Base-by-base conservation (phyloP, 2,797 vertebrate species). In the Neostethus bicornis region DNA sequence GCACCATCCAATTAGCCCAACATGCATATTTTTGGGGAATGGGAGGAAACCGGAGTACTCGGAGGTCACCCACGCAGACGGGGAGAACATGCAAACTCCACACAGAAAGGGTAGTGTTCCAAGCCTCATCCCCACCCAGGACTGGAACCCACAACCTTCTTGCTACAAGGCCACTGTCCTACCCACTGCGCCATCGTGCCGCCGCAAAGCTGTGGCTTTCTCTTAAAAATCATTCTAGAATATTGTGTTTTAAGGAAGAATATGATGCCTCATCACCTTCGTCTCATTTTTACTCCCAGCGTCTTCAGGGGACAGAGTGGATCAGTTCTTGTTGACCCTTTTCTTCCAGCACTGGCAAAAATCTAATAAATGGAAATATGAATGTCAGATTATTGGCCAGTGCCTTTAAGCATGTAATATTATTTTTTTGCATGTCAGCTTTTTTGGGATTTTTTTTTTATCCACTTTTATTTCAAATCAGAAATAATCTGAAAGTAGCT, bases 161-260 rank as follows among this genome's bases (percentile, higher is more conserved):
- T n/a, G n/a, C n/a, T n/a, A n/a, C n/a, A n/a, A n/a, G n/a, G n/a
- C n/a, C n/a, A n/a, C n/a, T n/a, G n/a, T n/a, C n/a, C n/a, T n/a
- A n/a, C n/a, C n/a, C n/a, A n/a, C n/a, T n/a, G n/a, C n/a, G n/a
- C n/a, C n/a, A n/a, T n/a, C n/a, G n/a, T n/a, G n/a, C n/a, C n/a
- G 42, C 14, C 61, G 60, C 65, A 78, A 62, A 64, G 39, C 60
- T n/a, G 1, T 21, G 53, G 38, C 67, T 59, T 32, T 45, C 20
- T 45, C 53, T 66, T 60, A 73, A 81, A 80, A 73, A 61, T 76
- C 66, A 72, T 66, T 56, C 56, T 44, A 44, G 69, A 71, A 81
- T 78, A 70, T 80, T 74, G 67, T 63, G 70, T 75, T 83, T 68
- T 70, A 44, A 47, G 76, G 64, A 75, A 51, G 42, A 32, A 66